Base-by-base conservation (phyloP, 2,888 invertebrate species). In the Dioctria linearis region DNA sequence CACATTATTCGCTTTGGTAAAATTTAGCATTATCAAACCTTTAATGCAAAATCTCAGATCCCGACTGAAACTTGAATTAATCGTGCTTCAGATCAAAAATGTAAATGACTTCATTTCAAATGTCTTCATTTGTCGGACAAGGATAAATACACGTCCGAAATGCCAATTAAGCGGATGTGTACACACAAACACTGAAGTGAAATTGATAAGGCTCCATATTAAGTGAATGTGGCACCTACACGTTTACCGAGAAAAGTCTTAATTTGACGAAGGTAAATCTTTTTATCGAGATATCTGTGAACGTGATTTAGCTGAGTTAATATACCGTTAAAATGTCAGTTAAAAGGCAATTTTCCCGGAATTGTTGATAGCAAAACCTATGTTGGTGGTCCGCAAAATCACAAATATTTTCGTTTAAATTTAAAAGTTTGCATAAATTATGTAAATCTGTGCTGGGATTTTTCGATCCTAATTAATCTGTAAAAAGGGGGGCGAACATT, bases 391-490 rank as follows among this genome's bases (percentile, higher is more conserved):
- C 67, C 67, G 67, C 6, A n/a, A 54, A 54, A 54, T 54, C n/a
- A 54, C 9, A 54, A 54, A 54, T 11, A 54, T 54, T 6, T 54
- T 51, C 51, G 69, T n/a, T 51, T 51, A 51, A 73, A 73, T 73
- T 73, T 73, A 57, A 73, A 73, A 73, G 57, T 73, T 73, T 57
- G 42, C 73, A 73, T 73, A 73, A 73, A 73, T 73, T 73, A 73
- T 73, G 73, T 42, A 73, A 73, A 73, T 73, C 42, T 13, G 39
- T 42, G 25, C 40, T 9, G n/a, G 73, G 59, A 73, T 73, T 73
- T 73, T 73, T 73, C 54, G 57, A 73, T 59, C 73, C 73, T 73
- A 73, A 73, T 73, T 73, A 73, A 73, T 57, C 59, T 59, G 59
- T 37, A 11, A 11, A 54, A 54, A 40, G 71, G 59, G 42, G 42